These are phyloP conservation scores for Ectemnius cavifrons DNA, from an alignment of 2,888 invertebrate genomes.

Conservation along the genomic window DNA sequence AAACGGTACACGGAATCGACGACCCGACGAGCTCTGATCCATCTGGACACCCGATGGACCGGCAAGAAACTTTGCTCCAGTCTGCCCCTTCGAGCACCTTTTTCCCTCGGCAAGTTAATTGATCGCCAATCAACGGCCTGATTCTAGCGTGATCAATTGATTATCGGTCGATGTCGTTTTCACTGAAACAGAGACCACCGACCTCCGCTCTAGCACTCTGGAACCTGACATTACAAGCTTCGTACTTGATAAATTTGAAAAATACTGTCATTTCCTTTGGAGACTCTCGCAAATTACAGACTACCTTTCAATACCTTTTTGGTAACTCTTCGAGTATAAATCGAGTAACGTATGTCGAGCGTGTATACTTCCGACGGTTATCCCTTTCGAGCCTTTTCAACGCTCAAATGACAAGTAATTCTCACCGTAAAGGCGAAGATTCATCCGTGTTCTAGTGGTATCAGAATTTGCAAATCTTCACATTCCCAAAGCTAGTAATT, in stretches of 20 bases:
- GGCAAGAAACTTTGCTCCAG: slow-evolving; percentile 35
- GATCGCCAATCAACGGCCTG: slow-evolving; percentile 63
- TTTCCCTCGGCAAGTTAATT: slow-evolving; percentile 58
- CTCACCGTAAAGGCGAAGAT: neutral
- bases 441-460: neutral
- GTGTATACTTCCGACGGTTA: slow-evolving; percentile 15
- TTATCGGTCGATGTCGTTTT: slow-evolving; percentile 65
- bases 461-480: slow-evolving; percentile 30
- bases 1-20: slow-evolving; percentile 49
- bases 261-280: too few species aligned
- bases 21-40: slow-evolving; percentile 16
- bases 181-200: slow-evolving; percentile 37
- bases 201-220: too few species aligned
- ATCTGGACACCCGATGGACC: slow-evolving; percentile 26
- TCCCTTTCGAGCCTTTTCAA: slow-evolving; percentile 38
- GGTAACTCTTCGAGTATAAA: too few species aligned
- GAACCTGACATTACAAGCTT: too few species aligned
- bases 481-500: slow-evolving; percentile 10
- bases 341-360: too few species aligned
- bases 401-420: neutral
- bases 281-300: too few species aligned
- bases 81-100: slow-evolving; percentile 9
- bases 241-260: too few species aligned
- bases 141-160: slow-evolving; percentile 65
- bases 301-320: too few species aligned